These are phyloP conservation scores for Sebastiscus albofasciatus DNA, from an alignment of 2,797 vertebrate species.

Conservation along the genomic window DNA sequence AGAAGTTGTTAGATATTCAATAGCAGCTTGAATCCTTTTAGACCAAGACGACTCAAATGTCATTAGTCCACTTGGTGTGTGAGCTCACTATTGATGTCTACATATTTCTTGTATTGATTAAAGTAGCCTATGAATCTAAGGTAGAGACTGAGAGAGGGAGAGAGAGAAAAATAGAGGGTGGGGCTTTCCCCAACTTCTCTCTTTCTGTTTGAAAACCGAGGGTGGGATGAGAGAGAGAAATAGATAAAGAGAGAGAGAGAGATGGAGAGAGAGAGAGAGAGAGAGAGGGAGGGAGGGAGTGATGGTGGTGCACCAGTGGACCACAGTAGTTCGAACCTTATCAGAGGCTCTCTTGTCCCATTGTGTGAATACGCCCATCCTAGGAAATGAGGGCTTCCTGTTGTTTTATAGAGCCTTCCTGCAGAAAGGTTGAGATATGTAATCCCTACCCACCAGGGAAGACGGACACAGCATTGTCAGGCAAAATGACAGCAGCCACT, in stretches of 20 bases:
- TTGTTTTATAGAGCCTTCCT: conserved; percentile 84
- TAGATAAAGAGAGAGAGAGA: conserved; percentile 20
- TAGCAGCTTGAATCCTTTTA: not conserved
- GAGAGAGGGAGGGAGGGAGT: conserved; percentile 11
- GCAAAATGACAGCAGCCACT: conserved; percentile 64
- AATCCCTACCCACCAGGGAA: conserved; percentile 65
- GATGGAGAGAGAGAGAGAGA: conserved; percentile 26
- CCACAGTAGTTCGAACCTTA: conserved; percentile 57
- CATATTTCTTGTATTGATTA: not conserved
- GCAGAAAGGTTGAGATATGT: conserved; percentile 78
- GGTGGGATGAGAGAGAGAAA: conserved; percentile 40
- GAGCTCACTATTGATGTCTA: not conserved
- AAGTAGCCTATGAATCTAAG: not conserved
- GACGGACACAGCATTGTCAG: conserved; percentile 60
- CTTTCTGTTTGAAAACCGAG: conserved; percentile 22
- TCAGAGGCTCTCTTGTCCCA: conserved; percentile 70
- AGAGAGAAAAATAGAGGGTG: not conserved
- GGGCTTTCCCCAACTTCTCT: not conserved
- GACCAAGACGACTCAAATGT: not conserved
- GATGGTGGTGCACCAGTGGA: conserved; percentile 48
- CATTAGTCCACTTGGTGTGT: not conserved
- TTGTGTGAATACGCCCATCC: conserved; percentile 79
- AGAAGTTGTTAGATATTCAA: not conserved
- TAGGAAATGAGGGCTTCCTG: conserved; percentile 85
- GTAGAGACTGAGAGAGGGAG: not conserved